Conservation (phyloP, 2,888 invertebrate species). For the Leptopilina drosophilae region DNA sequence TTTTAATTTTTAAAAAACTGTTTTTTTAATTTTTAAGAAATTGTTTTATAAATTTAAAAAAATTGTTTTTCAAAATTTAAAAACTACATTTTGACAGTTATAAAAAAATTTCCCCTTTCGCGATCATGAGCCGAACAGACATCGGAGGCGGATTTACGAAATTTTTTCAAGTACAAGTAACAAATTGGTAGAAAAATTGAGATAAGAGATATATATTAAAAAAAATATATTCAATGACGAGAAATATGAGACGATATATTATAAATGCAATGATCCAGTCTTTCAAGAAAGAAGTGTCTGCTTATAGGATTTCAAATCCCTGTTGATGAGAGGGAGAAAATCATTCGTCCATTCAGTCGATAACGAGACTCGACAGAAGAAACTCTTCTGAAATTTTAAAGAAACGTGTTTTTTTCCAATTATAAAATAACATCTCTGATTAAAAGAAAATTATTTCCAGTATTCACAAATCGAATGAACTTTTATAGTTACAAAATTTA, state of each 20-base stretch:
- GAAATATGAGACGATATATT: background rate
- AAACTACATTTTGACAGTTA: too few relatives aligned
- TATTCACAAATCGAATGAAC: background rate
- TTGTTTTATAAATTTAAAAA: too few relatives aligned
- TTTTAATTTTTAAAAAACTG: too few relatives aligned
- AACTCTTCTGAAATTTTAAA: constrained; percentile 7
- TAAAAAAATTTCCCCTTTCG: too few relatives aligned
- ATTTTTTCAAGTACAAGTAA: background rate
- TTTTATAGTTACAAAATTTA: background rate
- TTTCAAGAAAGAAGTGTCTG: background rate
- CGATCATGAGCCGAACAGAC: too few relatives aligned
- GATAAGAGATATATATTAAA: background rate
- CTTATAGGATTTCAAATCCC: constrained; percentile 25
- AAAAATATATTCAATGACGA: constrained; percentile 5
- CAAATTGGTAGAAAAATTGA: background rate
- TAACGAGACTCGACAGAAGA: constrained; percentile 58
- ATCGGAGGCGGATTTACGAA: background rate
- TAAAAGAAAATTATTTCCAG: background rate
- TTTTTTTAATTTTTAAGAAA: too few relatives aligned
- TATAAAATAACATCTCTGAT: background rate
- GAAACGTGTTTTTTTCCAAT: background rate
- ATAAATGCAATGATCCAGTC: constrained; percentile 19
- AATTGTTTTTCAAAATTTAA: too few relatives aligned
- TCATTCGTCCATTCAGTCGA: constrained; percentile 62
- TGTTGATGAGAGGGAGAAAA: constrained; percentile 53